Evolutionary conservation across 2,797 vertebrate genomes (phyloP).

Genomic region (Chiroxiphia lanceolata): DNA sequence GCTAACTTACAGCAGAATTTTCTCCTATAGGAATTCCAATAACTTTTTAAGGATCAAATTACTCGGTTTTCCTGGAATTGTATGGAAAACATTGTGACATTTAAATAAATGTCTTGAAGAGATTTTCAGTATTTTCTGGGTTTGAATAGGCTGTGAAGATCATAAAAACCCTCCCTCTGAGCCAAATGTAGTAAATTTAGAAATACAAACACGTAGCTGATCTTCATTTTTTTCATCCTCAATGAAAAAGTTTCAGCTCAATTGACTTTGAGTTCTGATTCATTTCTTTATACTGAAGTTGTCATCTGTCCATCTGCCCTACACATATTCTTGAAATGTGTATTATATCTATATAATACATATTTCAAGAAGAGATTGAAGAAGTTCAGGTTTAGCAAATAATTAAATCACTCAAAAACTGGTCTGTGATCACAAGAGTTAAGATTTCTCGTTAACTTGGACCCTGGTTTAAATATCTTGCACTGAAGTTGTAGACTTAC

Average conservation of each 20-base stretch:
- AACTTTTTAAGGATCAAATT: conserved; percentile 9
- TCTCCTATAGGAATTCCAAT: conserved; percentile 9
- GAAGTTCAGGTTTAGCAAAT: background rate
- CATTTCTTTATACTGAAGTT: background rate
- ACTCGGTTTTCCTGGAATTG: background rate
- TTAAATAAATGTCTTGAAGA: conserved; percentile 11
- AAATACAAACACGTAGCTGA: background rate
- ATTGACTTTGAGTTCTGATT: background rate
- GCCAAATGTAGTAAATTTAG: conserved; percentile 24
- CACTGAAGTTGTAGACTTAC: background rate
- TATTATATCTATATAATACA: background rate
- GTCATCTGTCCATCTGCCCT: background rate
- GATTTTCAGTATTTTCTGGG: background rate
- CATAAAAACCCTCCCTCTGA: background rate
- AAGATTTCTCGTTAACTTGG: background rate
- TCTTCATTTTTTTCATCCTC: background rate
- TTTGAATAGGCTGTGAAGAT: background rate
- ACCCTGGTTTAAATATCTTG: background rate
- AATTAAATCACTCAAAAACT: background rate
- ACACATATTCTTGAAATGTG: background rate
- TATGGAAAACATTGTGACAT: conserved; percentile 7
- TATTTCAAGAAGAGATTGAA: background rate
- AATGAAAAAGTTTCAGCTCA: background rate
- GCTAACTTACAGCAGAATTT: background rate
- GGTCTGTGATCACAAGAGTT: background rate